These are phyloP conservation scores for Halichondria panicea DNA, from an alignment of 37 sponge, comb jelly and placozoan species.

Conservation along the genomic window DNA sequence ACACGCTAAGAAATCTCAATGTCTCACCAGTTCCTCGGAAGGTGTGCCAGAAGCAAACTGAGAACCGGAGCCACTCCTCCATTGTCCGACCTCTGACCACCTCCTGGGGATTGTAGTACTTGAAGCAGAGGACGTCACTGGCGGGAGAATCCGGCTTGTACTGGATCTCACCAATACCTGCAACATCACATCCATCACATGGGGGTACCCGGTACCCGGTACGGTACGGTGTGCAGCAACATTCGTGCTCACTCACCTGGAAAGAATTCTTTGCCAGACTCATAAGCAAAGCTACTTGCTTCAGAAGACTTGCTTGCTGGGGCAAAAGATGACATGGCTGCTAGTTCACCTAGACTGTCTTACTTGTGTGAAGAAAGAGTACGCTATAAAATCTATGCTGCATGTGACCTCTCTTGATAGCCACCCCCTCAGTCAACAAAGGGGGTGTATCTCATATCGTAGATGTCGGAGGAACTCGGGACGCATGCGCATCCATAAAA, in stretches of 20 bases:
- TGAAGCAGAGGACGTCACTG: constrained; percentile 48
- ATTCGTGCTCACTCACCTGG: constrained; percentile 37
- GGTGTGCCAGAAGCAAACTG: constrained; percentile 81
- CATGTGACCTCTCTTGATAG: constrained; percentile 12
- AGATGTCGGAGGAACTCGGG: too few species aligned
- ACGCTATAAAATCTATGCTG: background rate
- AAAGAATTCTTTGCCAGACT: constrained; percentile 44
- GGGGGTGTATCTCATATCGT: too few species aligned
- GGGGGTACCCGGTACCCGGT: background rate
- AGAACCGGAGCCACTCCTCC: constrained; percentile 79
- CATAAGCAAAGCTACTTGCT: background rate
- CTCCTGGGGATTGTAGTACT: constrained; percentile 61
- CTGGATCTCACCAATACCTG: constrained; percentile 40
- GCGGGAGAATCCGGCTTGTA: constrained; percentile 49
- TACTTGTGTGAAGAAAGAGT: background rate
- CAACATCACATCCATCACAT: background rate
- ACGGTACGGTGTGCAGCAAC: background rate
- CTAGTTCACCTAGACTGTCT: background rate
- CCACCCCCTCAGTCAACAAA: background rate
- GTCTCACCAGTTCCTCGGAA: constrained; percentile 72
- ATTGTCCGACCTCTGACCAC: constrained; percentile 54
- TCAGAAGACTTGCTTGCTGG: constrained; percentile 38
- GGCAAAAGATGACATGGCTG: constrained; percentile 64
- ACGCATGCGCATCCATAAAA: too few species aligned
- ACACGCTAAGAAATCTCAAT: background rate